These are phyloP conservation scores for Odontophorus gujanensis DNA, from an alignment of 2,113 vertebrate genomes.

Conservation along the genomic window DNA sequence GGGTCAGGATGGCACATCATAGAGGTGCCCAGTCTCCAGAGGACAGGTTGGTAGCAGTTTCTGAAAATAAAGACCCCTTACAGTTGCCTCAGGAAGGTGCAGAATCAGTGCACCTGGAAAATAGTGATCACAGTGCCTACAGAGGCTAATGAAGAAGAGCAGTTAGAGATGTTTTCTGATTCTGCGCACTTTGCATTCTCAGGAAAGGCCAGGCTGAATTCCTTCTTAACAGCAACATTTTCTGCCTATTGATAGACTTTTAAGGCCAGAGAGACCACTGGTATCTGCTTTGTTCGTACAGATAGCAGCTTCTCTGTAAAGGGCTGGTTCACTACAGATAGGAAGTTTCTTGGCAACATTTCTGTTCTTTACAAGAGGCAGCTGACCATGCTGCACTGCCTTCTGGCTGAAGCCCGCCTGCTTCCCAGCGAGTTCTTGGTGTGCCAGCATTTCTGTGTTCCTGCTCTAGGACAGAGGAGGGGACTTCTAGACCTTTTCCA, in stretches of 20 bases:
- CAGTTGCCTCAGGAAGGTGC: neutral
- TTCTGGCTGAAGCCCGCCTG: neutral
- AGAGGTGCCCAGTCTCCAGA: neutral
- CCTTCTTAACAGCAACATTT: neutral
- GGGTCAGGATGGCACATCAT: neutral
- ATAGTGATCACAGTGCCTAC: neutral
- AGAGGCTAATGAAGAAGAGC: neutral
- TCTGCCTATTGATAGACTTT: neutral
- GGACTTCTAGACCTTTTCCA: neutral
- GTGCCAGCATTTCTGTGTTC: neutral
- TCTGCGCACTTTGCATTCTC: neutral
- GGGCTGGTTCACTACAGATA: neutral
- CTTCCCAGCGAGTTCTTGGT: neutral
- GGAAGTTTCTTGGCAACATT: neutral
- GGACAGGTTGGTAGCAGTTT: neutral
- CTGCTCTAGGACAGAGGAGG: fast-evolving
- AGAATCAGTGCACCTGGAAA: neutral
- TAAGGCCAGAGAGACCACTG: neutral
- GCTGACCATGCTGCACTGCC: neutral
- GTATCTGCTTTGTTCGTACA: neutral
- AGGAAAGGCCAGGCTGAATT: neutral
- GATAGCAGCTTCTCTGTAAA: neutral
- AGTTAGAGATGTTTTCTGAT: neutral
- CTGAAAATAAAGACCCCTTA: neutral
- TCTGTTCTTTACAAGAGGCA: neutral